phyloP scores from a whole-genome alignment of 2,113 vertebrate species.

The Seriola quinqueradiata region DNA sequence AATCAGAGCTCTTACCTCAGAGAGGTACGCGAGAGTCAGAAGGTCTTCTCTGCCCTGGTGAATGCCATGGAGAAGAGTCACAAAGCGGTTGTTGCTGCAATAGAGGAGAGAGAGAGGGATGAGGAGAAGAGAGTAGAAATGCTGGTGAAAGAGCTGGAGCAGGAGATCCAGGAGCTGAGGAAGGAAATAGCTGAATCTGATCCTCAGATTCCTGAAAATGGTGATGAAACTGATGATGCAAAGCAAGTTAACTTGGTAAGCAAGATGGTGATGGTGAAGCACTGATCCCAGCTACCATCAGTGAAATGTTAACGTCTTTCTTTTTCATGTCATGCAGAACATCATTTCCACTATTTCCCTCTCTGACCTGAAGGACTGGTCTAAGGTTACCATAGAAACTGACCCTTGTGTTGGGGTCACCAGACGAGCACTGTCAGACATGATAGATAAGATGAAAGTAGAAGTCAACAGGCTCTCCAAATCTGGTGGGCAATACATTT shows the following conservation, averaged over 20 bases:
- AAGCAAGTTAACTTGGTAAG: slow-evolving; percentile 63
- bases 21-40: slow-evolving; percentile 83
- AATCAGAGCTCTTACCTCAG: slow-evolving; percentile 80
- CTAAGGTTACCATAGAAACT: slow-evolving; percentile 78
- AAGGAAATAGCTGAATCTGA: slow-evolving; percentile 52
- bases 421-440: slow-evolving; percentile 76
- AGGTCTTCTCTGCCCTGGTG: slow-evolving; percentile 80
- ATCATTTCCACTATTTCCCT: slow-evolving; percentile 22
- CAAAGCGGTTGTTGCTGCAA: slow-evolving; percentile 74
- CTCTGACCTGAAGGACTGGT: slow-evolving; percentile 81
- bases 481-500: slow-evolving; percentile 68
- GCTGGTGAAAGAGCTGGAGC: slow-evolving; percentile 76
- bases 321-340: slow-evolving; percentile 47
- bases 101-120: slow-evolving; percentile 77
- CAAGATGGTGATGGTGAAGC: background rate
- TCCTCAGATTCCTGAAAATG: slow-evolving; percentile 18
- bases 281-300: background rate
- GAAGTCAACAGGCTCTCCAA: slow-evolving; percentile 82
- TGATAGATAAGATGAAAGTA: slow-evolving; percentile 73
- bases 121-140: slow-evolving; percentile 76
- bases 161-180: slow-evolving; percentile 79
- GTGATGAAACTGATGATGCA: slow-evolving; percentile 52
- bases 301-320: background rate
- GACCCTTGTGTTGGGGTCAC: slow-evolving; percentile 83
- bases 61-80: slow-evolving; percentile 81